Conservation (phyloP, 2,888 invertebrate species). For the Orchesella flavescens region DNA sequence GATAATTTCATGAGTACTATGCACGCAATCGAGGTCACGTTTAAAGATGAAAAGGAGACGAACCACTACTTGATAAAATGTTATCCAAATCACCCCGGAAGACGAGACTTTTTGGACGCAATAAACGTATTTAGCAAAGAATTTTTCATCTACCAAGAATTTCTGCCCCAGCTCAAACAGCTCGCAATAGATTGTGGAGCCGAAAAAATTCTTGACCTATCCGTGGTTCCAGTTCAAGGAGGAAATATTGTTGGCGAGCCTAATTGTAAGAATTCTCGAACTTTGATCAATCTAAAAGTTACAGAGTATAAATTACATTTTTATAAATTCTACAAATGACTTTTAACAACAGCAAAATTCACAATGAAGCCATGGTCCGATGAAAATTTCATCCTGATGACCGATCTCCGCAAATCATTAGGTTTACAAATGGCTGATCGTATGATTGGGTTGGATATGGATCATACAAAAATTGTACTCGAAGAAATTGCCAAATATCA, state of each 20-base stretch:
- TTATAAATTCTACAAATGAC: neutral
- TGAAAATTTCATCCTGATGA: slow-evolving; percentile 19
- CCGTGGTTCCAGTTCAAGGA: neutral
- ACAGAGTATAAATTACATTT: neutral
- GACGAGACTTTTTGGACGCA: slow-evolving; percentile 44
- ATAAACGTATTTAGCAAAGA: slow-evolving; percentile 43
- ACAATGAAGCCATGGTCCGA: neutral
- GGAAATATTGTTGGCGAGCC: neutral
- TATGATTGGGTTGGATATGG: slow-evolving; percentile 51
- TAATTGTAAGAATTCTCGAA: neutral
- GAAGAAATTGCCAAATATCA: slow-evolving; percentile 60
- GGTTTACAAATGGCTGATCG: slow-evolving; percentile 63
- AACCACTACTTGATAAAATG: slow-evolving; percentile 54
- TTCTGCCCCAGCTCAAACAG: neutral
- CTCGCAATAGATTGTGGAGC: neutral
- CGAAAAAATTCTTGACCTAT: too few species aligned
- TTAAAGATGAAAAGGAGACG: neutral
- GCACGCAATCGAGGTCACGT: slow-evolving; percentile 4
- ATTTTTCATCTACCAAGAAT: slow-evolving; percentile 37
- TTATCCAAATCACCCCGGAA: slow-evolving; percentile 54
- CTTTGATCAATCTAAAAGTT: neutral
- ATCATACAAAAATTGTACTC: slow-evolving; percentile 63
- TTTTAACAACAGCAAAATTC: neutral
- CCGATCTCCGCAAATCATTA: slow-evolving; percentile 9
- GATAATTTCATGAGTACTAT: slow-evolving; percentile 57